Evolutionary conservation across 1,140 invertebrate species (phyloP), one percentile per base, ranked within the genome.

Genomic region (Cataglyphis hispanica): DNA sequence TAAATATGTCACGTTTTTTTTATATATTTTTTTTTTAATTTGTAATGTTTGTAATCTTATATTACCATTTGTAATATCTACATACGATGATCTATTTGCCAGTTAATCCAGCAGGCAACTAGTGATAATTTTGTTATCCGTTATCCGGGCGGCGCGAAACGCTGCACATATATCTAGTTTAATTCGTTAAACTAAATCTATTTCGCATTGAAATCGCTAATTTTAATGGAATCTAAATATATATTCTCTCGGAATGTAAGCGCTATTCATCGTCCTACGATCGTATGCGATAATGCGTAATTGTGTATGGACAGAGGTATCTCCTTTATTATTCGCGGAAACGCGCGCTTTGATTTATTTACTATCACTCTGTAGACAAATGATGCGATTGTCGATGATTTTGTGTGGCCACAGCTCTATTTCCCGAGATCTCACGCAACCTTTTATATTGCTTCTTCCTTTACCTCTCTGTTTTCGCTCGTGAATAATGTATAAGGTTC

Each of bases 401-500:
- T 43, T 25, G 13, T 19, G 46, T 4, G 4, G 69, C 37, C 63
- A 31, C 10, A 19, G 7, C 77, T 80, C 25, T 43, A 22, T 74
- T 72, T 61, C 34, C 11, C 34, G 27, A 72, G 50, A 70, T 81
- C 72, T 74, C 27, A 37, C 13, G 1, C 50, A 6, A 1, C 37
- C 25, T 19, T 58, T 25, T n/a, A n/a, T 58, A 72, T 25, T 3
- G 25, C 19, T n/a, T 19, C n/a, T 72, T 60, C 53, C 27, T 27
- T 67, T 43, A 56, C 19, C 53, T 56, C 25, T 83, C 66, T 6
- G 53, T 22, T 46, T 72, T 60, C 7, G n/a, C 40, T 40, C 16
- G 8, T 86, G 85, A 86, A 86, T 86, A 86, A 83, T 86, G 77
- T 53, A 86, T 83, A 63, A 86, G 46, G 3, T 58, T 34, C 67